These are phyloP conservation scores for Tupaia tana DNA, from an alignment of 2,113 vertebrate species.

Conservation along the genomic window DNA sequence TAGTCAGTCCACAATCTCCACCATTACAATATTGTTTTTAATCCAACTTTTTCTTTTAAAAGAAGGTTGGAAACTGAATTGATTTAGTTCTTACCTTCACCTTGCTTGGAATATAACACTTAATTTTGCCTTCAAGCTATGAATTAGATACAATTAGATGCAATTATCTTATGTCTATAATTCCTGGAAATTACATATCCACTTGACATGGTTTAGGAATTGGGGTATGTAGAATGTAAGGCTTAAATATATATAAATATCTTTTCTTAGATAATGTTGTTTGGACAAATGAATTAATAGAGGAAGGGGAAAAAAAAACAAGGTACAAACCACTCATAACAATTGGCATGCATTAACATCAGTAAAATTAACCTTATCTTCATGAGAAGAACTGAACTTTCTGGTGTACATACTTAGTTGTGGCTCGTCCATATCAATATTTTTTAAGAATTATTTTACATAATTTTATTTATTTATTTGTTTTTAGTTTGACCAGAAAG, in stretches of 20 bases:
- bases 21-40: background rate
- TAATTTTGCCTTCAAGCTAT: background rate
- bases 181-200: background rate
- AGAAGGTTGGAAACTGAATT: background rate
- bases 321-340: background rate
- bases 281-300: background rate
- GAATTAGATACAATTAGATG: background rate
- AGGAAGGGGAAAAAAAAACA: background rate
- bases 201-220: slow-evolving; percentile 26
- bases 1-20: background rate
- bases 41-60: background rate
- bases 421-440: background rate
- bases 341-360: background rate
- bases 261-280: slow-evolving; percentile 4
- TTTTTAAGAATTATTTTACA: background rate
- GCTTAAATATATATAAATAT: background rate
- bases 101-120: background rate
- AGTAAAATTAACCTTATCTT: slow-evolving; percentile 16
- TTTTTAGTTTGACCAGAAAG: too few relatives aligned
- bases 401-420: background rate
- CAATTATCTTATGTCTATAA: background rate
- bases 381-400: background rate
- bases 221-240: background rate
- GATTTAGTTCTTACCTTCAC: slow-evolving; percentile 8
- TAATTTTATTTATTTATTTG: too few relatives aligned